Evolutionary conservation across 2,888 invertebrate genomes (phyloP).

Genomic region (Netelia fuscicornis): DNA sequence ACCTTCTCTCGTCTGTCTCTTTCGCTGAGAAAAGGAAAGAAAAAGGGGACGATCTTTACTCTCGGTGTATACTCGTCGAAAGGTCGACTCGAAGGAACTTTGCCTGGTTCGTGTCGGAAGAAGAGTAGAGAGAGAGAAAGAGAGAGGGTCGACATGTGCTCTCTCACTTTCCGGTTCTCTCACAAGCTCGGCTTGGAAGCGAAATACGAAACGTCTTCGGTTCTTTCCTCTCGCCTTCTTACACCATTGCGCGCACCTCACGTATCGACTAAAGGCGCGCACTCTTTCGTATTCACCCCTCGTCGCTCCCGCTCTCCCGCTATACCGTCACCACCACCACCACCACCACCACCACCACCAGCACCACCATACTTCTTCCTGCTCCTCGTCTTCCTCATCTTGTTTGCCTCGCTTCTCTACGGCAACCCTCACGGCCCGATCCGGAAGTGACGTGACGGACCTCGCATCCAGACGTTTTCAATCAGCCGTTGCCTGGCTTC

Average conservation of each 20-base stretch:
- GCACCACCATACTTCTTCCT: slow-evolving; percentile 29
- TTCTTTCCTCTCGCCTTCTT: slow-evolving; percentile 6
- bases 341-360: neutral
- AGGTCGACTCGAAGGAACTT: slow-evolving; percentile 65
- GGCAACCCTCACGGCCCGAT: slow-evolving; percentile 59
- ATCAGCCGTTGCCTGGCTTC: slow-evolving; percentile 55
- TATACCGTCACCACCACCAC: neutral
- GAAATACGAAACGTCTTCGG: slow-evolving; percentile 67
- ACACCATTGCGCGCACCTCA: slow-evolving; percentile 34
- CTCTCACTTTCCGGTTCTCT: slow-evolving; percentile 29
- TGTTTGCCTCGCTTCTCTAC: slow-evolving; percentile 62
- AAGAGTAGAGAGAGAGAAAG: slow-evolving; percentile 34
- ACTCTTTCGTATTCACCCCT: slow-evolving; percentile 68
- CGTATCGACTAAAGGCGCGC: slow-evolving; percentile 65
- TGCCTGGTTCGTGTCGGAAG: slow-evolving; percentile 52
- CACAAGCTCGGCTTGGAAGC: slow-evolving; percentile 35
- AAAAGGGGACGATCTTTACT: slow-evolving; percentile 31
- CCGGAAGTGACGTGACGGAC: slow-evolving; percentile 72
- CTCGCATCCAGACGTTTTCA: slow-evolving; percentile 70
- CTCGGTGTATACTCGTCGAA: slow-evolving; percentile 45
- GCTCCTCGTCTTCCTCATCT: slow-evolving; percentile 25
- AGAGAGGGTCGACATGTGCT: slow-evolving; percentile 61
- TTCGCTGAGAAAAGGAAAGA: slow-evolving; percentile 12
- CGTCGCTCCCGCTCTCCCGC: slow-evolving; percentile 47
- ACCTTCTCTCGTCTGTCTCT: slow-evolving; percentile 23